Conservation (phyloP, 2,113 vertebrate species). For the Deroptyus accipitrinus region DNA sequence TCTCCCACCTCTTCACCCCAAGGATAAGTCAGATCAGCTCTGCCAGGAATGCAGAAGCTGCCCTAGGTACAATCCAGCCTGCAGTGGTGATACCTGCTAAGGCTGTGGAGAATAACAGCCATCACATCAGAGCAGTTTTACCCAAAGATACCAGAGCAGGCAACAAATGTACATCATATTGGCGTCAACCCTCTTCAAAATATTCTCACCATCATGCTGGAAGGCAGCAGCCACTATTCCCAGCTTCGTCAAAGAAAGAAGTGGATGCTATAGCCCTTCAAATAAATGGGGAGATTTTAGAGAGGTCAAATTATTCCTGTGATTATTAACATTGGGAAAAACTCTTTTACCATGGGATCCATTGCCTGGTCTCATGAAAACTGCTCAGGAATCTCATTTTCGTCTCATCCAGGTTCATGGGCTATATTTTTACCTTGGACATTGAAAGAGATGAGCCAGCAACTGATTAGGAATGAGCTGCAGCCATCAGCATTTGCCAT, state of each 20-base stretch:
- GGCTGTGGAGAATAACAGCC: not conserved
- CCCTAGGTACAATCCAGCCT: not conserved
- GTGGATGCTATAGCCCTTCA: not conserved
- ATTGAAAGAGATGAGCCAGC: not conserved
- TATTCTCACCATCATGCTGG: not conserved
- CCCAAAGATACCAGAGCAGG: slow-evolving; percentile 6
- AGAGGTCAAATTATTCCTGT: not conserved
- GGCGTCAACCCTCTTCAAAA: not conserved
- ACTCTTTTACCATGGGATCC: not conserved
- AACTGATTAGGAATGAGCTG: not conserved
- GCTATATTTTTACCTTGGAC: not conserved
- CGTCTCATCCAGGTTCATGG: not conserved
- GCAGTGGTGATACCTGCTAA: not conserved
- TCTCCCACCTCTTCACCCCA: slow-evolving; percentile 30
- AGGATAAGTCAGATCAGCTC: slow-evolving; percentile 40
- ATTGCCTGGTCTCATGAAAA: not conserved
- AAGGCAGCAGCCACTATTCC: not conserved
- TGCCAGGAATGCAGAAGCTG: slow-evolving; percentile 26
- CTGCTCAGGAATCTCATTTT: not conserved
- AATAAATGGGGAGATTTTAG: not conserved
- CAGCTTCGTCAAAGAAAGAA: not conserved
- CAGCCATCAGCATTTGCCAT: not conserved
- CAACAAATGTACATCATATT: not conserved
- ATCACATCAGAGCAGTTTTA: not conserved
- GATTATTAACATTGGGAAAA: not conserved